Percentiles rank a stretch among this genome's conserved stretches.
These are phyloP conservation scores for Lycocerus yunnanus DNA, from an alignment of 2,888 invertebrate species.

Conservation along the genomic window DNA sequence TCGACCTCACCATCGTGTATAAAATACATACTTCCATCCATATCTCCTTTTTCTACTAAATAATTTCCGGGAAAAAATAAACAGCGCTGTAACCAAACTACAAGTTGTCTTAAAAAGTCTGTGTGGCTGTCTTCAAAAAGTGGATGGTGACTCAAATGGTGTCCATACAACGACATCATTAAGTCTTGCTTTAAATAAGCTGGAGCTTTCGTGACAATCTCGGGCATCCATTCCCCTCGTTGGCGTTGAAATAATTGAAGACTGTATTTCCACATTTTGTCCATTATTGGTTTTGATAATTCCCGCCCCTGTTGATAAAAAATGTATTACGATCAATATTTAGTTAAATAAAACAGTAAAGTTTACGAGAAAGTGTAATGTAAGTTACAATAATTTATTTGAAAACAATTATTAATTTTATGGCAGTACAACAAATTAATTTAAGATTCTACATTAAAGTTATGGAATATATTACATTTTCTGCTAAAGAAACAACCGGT, in stretches of 20 bases:
- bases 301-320: constrained; percentile 31
- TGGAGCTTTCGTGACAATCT: constrained; percentile 34
- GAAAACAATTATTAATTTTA: no score
- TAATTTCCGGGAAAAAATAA: constrained; percentile 61
- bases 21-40: constrained; percentile 61
- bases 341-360: no score
- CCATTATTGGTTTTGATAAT: constrained; percentile 46
- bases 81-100: constrained; percentile 58
- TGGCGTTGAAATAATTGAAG: constrained; percentile 60
- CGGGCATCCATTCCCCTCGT: constrained; percentile 58
- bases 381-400: no score
- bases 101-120: constrained; percentile 59
- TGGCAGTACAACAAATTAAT: no score
- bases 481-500: no score
- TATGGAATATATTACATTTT: no score
- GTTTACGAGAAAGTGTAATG: no score
- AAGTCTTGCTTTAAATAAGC: constrained; percentile 49
- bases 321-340: no score
- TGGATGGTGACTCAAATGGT: constrained; percentile 57
- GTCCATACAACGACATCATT: constrained; percentile 59
- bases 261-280: constrained; percentile 61
- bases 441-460: no score
- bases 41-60: constrained; percentile 60
- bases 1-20: constrained; percentile 60
- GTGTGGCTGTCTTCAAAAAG: constrained; percentile 58